Evolutionary conservation across 2,888 invertebrate genomes (phyloP).

Genomic region (Brenthis ino): DNA sequence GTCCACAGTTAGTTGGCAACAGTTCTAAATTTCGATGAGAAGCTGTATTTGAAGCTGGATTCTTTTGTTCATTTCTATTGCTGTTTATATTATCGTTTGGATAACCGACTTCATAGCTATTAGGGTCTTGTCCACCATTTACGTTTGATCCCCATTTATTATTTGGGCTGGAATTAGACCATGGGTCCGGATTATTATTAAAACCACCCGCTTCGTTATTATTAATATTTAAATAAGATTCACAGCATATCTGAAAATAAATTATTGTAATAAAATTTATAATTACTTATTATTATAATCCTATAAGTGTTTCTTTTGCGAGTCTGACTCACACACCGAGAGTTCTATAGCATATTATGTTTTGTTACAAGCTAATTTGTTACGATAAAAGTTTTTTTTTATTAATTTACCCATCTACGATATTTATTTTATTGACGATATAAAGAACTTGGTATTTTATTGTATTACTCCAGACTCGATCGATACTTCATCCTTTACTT

Average conservation of each 20-base stretch:
- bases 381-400: no score
- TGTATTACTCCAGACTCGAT: no score
- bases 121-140: not conserved
- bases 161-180: conserved; percentile 11
- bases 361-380: no score
- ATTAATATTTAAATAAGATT: conserved; percentile 14
- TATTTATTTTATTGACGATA: no score
- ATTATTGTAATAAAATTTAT: not conserved
- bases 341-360: no score
- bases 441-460: no score
- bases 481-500: no score
- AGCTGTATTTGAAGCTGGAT: conserved; percentile 48
- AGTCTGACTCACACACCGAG: no score
- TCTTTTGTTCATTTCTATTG: conserved; percentile 29
- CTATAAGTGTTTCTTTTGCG: no score
- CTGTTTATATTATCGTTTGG: not conserved
- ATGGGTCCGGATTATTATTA: conserved; percentile 11
- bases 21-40: conserved; percentile 56
- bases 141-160: not conserved
- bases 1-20: conserved; percentile 80
- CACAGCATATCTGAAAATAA: conserved; percentile 55
- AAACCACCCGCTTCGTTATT: not conserved
- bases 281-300: no score
- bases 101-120: not conserved
- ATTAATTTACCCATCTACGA: no score